A percentile compares a stretch with the other conserved stretches of the same genome.
These are phyloP conservation scores for Falco punctatus DNA, from an alignment of 2,113 vertebrate genomes.

Conservation along the genomic window DNA sequence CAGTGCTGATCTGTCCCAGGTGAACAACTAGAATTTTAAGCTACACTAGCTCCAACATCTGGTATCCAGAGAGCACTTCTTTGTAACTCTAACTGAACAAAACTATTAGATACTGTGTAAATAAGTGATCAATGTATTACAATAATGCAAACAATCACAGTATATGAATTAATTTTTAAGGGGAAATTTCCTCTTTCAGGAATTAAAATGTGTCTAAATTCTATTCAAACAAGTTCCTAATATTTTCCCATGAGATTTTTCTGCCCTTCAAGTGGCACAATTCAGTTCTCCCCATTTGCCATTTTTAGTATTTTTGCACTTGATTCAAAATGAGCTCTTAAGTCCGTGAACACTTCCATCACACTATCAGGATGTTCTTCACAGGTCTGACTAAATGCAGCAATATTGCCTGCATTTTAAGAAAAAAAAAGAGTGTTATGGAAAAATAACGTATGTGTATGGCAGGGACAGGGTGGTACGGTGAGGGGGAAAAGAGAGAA, in stretches of 20 bases:
- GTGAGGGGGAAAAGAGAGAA: background rate
- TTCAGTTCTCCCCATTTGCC: background rate
- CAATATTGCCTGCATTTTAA: background rate
- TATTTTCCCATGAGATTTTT: background rate
- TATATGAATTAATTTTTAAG: background rate
- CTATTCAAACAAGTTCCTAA: background rate
- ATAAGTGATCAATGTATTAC: background rate
- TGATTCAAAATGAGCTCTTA: background rate
- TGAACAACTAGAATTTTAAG: background rate
- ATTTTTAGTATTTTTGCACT: background rate
- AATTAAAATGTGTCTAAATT: background rate
- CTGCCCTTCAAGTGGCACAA: background rate
- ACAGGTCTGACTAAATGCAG: background rate
- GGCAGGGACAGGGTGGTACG: background rate
- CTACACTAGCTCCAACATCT: background rate
- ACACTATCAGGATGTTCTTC: background rate
- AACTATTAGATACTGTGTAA: background rate
- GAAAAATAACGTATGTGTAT: background rate
- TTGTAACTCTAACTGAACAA: background rate
- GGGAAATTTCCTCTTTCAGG: background rate
- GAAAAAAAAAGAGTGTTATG: background rate
- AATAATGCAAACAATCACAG: background rate
- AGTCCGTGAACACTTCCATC: background rate
- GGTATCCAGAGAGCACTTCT: background rate
- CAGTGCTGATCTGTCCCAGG: background rate